Evolutionary conservation across 2,888 invertebrate species (phyloP), one percentile per base, ranked within the genome.

Genomic region (Epinotia bilunana): DNA sequence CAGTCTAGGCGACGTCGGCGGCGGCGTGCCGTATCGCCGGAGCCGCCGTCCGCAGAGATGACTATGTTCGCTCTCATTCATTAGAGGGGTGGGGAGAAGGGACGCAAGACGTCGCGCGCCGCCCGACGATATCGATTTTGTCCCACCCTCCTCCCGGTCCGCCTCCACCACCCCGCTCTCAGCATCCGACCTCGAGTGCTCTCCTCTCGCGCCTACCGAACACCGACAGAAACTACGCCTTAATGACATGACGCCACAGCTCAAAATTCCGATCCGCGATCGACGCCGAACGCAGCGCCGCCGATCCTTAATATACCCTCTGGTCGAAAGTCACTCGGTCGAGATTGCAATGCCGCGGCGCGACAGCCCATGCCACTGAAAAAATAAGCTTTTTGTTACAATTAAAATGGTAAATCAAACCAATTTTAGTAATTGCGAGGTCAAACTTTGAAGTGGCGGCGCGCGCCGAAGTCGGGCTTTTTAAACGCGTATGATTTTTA

Each of bases 381-480:
- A 93, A 93, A 93, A 92, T 91, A 93, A 91, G 92, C 92, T 93
- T 94, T 93, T 93, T 93, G 92, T 93, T 92, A 93, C 93, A 93
- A 93, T 93, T 93, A 92, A 93, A 93, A 93, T 93, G 92, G 91
- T 93, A 93, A 93, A 93, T 94, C 93, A 93, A 93, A 94, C 93
- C 92, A 94, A 92, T 93, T 94, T 92, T 91, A 91, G 92, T 93
- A 93, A 93, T 93, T 93, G 93, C 92, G 91, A 89, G 91, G 91
- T 91, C 91, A 92, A 91, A 92, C 90, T 92, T 92, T 90, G 86
- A 87, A 93, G 90, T 88, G 88, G 83, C 83, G 86, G 87, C 86
- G 86, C 86, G 87, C 88, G 85, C 82, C 83, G 83, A 85, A 80
- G 85, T 83, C 84, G 84, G 84, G 83, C 83, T 86, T 88, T 90